Evolutionary conservation across 2,113 vertebrate species (phyloP).

Genomic region (Climacteris rufus): DNA sequence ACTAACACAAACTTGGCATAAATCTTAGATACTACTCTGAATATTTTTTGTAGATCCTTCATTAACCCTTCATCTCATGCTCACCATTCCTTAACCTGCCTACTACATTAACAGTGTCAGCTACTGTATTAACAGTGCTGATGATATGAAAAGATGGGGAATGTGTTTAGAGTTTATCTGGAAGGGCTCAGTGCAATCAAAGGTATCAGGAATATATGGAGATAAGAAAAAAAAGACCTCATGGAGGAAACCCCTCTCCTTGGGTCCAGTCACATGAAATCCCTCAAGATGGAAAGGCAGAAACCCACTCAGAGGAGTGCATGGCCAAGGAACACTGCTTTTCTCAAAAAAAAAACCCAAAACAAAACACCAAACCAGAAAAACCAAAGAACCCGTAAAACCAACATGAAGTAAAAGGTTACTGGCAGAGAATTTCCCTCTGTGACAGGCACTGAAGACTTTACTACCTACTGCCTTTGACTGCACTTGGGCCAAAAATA

Average conservation of each 20-base stretch:
- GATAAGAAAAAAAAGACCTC: background rate
- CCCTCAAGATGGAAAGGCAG: background rate
- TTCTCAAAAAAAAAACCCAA: background rate
- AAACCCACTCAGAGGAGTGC: background rate
- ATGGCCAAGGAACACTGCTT: background rate
- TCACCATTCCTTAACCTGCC: background rate
- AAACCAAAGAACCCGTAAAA: background rate
- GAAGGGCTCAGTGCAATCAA: background rate
- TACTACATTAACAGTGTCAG: background rate
- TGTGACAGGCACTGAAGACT: background rate
- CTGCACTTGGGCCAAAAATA: conserved; percentile 27
- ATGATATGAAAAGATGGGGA: background rate
- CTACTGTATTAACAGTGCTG: background rate
- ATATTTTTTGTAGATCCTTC: background rate
- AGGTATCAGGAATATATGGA: background rate
- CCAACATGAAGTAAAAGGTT: background rate
- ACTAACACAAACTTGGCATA: background rate
- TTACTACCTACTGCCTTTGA: background rate
- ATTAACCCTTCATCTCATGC: background rate
- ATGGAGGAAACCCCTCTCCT: background rate
- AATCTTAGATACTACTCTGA: background rate
- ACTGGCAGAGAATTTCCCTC: background rate
- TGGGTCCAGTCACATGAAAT: background rate
- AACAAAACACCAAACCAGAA: background rate
- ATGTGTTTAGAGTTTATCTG: background rate